Evolutionary conservation across 2,888 invertebrate species (phyloP), one percentile per base, ranked within the genome.

Genomic region (Euplexia lucipara): DNA sequence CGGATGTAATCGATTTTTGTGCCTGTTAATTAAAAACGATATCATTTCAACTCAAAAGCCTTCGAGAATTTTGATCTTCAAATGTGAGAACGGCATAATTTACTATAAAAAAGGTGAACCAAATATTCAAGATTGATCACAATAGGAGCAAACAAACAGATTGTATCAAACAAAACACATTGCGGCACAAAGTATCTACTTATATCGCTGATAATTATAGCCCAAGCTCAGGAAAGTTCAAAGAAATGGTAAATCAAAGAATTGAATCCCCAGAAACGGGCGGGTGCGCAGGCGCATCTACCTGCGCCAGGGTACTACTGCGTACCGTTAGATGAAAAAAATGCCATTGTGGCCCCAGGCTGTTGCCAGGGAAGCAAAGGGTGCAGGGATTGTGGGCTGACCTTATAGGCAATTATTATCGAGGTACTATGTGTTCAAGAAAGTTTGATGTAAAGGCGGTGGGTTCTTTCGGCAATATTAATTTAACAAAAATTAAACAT

Each of bases 261-360:
- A 81, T 81, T 78, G 75, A 79, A 83, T 83, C 83, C 78, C 54
- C 60, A 78, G 81, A 85, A 81, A 70, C 68, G 78, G 75, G 45
- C 57, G 80, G 77, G 70, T 77, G 80, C 83, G 81, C 83, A 83
- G 80, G 79, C 85, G 82, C 87, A 81, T 83, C 90, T 92, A 92
- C 91, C 92, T 91, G 91, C 85, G 81, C 90, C 91, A 72, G 82
- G 71, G 73, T 61, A 67, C 83, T 83, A 81, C 79, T 82, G 75
- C 60, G 82, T 89, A 89, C 91, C 90, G 90, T 91, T 90, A 90
- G 59, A 68, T 66, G 73, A 71, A 85, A 85, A 86, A 89, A 88
- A 86, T 66, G 61, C 68, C 51, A 75, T 81, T 74, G 75, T 79
- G 81, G 83, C 79, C 67, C 60, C 80, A 71, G 68, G 76, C 82